Evolutionary conservation across 2,888 invertebrate species (phyloP).

Genomic region (Xanthorhoe designata): DNA sequence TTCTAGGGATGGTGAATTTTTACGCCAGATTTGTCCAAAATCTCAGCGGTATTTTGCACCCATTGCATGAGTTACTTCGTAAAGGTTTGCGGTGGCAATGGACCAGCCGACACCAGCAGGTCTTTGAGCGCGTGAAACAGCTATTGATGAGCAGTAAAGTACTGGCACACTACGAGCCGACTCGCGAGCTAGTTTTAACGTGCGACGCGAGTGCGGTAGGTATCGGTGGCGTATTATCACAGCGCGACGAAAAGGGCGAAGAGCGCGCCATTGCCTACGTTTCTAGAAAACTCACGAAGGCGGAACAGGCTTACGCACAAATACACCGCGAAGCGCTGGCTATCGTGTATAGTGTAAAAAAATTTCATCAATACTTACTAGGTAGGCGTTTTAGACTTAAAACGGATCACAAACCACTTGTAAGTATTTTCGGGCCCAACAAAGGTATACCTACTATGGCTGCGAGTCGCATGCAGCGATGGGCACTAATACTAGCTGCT

Average conservation of each 20-base stretch:
- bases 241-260: slow-evolving; percentile 25
- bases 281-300: slow-evolving; percentile 41
- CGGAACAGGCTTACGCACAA: slow-evolving; percentile 46
- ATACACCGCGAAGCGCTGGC: slow-evolving; percentile 35
- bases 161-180: background rate
- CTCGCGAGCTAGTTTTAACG: slow-evolving; percentile 35
- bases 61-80: slow-evolving; percentile 32
- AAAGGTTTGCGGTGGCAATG: slow-evolving; percentile 36
- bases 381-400: slow-evolving; percentile 37
- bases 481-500: slow-evolving; percentile 34
- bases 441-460: slow-evolving; percentile 38
- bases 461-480: slow-evolving; percentile 37
- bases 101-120: slow-evolving; percentile 5
- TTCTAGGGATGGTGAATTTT: too few species aligned
- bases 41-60: slow-evolving; percentile 29
- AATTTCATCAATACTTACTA: slow-evolving; percentile 30
- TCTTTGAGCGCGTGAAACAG: too few species aligned
- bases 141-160: too few species aligned
- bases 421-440: slow-evolving; percentile 42
- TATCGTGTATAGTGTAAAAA: slow-evolving; percentile 25
- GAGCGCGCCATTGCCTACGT: slow-evolving; percentile 42
- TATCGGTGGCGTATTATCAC: slow-evolving; percentile 21
- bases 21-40: slow-evolving; percentile 37
- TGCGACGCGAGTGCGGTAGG: slow-evolving; percentile 44
- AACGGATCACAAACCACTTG: slow-evolving; percentile 46